phyloP scores from a whole-genome alignment of 2,113 vertebrate species.

The Pachycephala philippinensis region DNA sequence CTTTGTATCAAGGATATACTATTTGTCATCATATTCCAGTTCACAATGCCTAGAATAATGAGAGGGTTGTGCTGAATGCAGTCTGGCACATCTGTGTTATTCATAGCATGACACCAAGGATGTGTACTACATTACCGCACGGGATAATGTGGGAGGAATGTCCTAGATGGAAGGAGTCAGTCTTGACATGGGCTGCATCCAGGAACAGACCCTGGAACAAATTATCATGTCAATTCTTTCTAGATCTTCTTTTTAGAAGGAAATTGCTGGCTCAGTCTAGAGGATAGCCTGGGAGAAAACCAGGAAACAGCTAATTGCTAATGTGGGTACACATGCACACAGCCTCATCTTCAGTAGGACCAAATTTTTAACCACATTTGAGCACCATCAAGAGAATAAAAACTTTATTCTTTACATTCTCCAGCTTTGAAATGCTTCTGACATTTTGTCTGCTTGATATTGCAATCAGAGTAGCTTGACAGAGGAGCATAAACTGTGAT shows the following conservation, averaged over 20 bases:
- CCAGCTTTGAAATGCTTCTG: not conserved
- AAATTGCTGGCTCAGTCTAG: not conserved
- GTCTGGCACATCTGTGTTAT: conserved; percentile 18
- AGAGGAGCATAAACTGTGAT: not conserved
- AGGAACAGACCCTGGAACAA: conserved; percentile 42
- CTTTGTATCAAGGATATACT: not conserved
- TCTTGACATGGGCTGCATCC: conserved; percentile 1
- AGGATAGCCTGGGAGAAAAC: not conserved
- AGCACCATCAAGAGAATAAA: not conserved
- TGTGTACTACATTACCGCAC: not conserved
- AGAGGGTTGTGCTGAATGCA: not conserved
- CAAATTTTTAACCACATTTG: not conserved
- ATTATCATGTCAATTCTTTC: not conserved
- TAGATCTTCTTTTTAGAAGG: not conserved
- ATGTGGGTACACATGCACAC: not conserved
- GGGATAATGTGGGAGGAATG: conserved; percentile 27
- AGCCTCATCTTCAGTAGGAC: not conserved
- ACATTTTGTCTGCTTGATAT: not conserved
- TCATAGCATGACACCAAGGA: conserved; percentile 27
- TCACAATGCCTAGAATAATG: not conserved
- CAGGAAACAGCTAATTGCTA: not conserved
- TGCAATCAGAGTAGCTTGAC: rapidly evolving
- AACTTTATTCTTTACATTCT: not conserved
- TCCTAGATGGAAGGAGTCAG: not conserved
- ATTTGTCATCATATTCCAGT: not conserved